These are phyloP conservation scores for Antechinus flavipes DNA, from an alignment of 2,113 vertebrate genomes.

Conservation along the genomic window DNA sequence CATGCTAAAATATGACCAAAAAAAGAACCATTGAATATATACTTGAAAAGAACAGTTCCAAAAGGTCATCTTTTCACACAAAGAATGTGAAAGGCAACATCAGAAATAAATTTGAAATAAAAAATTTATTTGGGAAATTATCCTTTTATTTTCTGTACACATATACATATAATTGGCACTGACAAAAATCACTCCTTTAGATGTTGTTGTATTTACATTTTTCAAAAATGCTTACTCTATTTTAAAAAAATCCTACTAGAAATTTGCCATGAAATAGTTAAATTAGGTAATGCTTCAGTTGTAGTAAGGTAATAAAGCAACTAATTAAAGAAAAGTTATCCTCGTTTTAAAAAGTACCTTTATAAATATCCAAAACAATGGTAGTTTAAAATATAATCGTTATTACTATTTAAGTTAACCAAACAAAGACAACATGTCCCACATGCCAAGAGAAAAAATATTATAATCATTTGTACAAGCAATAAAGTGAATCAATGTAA, in stretches of 20 bases:
- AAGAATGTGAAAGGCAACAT: background rate
- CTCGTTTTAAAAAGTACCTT: conserved; percentile 22
- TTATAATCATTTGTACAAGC: conserved; percentile 27
- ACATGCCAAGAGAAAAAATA: conserved; percentile 26
- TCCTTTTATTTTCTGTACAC: background rate
- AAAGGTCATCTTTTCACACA: conserved; percentile 39
- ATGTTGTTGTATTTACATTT: conserved; percentile 14
- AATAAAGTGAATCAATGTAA: conserved; percentile 45
- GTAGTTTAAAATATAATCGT: conserved; percentile 3
- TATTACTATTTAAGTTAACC: conserved; percentile 44
- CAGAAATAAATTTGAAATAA: conserved; percentile 43
- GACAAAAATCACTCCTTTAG: background rate
- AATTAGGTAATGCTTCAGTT: conserved; percentile 21
- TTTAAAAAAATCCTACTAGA: conserved; percentile 41
- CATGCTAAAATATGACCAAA: conserved; percentile 7
- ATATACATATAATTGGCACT: background rate
- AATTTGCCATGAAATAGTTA: conserved; percentile 10
- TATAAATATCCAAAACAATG: conserved; percentile 23
- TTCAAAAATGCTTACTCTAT: background rate
- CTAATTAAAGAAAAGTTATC: conserved; percentile 1
- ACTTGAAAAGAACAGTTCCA: conserved; percentile 30
- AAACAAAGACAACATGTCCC: conserved; percentile 12
- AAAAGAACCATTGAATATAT: conserved; percentile 15
- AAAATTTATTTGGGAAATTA: conserved; percentile 7
- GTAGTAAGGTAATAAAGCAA: conserved; percentile 31